phyloP scores from a whole-genome alignment of 1,140 invertebrate genomes.

The Drosophila melanogaster region DNA sequence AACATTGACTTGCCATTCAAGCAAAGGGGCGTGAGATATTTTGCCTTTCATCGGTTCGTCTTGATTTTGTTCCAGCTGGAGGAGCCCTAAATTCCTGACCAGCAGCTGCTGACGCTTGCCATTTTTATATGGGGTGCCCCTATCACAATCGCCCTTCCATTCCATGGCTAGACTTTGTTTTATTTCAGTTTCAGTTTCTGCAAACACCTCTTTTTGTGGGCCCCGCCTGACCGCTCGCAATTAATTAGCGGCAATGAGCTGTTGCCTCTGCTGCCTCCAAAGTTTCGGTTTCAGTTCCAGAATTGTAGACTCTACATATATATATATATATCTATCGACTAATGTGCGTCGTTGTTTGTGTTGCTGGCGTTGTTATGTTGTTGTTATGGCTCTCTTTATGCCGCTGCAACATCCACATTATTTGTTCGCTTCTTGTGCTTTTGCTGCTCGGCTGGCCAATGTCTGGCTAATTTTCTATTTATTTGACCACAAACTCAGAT shows the following conservation, averaged over 20 bases:
- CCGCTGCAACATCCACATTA: slow-evolving; percentile 55
- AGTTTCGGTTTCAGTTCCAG: slow-evolving; percentile 30
- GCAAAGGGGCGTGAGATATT: background rate
- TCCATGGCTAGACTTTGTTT: no score
- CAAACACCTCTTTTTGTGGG: slow-evolving; percentile 31
- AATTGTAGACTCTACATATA: slow-evolving; percentile 9
- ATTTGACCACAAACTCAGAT: slow-evolving; percentile 72
- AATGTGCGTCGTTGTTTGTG: slow-evolving; percentile 58
- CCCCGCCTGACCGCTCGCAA: slow-evolving; percentile 69
- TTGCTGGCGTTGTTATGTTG: slow-evolving; percentile 45
- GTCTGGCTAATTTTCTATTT: slow-evolving; percentile 82
- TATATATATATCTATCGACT: slow-evolving; percentile 57
- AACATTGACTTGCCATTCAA: background rate
- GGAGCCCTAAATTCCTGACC: slow-evolving; percentile 40
- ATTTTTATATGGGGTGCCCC: slow-evolving; percentile 34
- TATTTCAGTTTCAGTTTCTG: background rate
- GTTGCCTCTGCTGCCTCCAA: slow-evolving; percentile 52
- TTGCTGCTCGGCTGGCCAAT: slow-evolving; percentile 61
- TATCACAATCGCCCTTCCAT: slow-evolving; percentile 12
- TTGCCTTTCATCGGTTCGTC: slow-evolving; percentile 3
- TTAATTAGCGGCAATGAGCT: slow-evolving; percentile 80
- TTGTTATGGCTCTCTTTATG: slow-evolving; percentile 57
- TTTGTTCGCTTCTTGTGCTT: slow-evolving; percentile 65
- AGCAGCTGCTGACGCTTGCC: slow-evolving; percentile 40
- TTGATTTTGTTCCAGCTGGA: slow-evolving; percentile 33